Evolutionary conservation across 2,888 invertebrate genomes (phyloP).

Genomic region (Troilus luridus): DNA sequence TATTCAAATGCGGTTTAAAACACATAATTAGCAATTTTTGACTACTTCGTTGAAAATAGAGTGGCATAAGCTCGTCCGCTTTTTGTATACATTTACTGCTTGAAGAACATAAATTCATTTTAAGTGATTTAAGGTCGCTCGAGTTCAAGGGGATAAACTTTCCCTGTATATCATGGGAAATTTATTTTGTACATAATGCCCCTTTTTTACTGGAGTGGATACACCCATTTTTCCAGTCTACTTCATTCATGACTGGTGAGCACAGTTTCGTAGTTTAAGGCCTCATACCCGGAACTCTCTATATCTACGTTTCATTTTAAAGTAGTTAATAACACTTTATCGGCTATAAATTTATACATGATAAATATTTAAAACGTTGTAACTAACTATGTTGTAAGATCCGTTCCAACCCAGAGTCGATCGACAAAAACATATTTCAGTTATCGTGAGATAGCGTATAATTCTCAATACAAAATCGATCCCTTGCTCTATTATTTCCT

Average conservation of each 20-base stretch:
- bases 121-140: constrained; percentile 51
- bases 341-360: too few species aligned
- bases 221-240: constrained; percentile 20
- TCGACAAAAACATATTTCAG: too few species aligned
- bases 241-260: constrained; percentile 16
- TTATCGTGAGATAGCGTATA: too few species aligned
- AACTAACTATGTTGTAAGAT: too few species aligned
- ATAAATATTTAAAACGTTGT: too few species aligned
- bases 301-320: neutral
- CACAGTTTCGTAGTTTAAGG: neutral
- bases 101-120: constrained; percentile 51
- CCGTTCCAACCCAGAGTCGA: too few species aligned
- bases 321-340: neutral
- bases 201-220: constrained; percentile 37
- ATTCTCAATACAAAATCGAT: neutral
- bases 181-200: constrained; percentile 52
- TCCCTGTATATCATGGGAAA: constrained; percentile 42
- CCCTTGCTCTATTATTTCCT: neutral
- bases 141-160: constrained; percentile 53
- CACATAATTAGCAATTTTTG: neutral
- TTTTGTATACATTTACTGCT: constrained; percentile 30
- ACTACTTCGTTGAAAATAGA: neutral
- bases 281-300: neutral
- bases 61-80: constrained; percentile 2
- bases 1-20: neutral